phyloP scores from a whole-genome alignment of 2,797 vertebrate species.

The Poeciliopsis gracilis region DNA sequence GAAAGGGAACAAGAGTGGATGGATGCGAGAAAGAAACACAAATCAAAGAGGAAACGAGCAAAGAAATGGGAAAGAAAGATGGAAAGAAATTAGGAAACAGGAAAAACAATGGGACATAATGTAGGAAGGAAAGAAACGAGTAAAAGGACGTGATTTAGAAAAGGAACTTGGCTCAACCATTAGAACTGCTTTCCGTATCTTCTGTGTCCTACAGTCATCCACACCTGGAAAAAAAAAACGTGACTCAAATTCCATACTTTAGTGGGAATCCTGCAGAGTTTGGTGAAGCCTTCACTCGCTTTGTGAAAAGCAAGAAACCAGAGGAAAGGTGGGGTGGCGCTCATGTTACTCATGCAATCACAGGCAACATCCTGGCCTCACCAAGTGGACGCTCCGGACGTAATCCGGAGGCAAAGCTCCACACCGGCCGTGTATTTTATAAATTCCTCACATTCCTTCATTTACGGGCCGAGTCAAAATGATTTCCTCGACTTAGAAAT shows the following conservation, averaged over 20 bases:
- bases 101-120: not conserved
- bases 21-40: not conserved
- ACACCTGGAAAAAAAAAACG: not conserved
- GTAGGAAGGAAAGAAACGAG: not conserved
- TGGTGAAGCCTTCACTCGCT: not conserved
- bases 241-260: not conserved
- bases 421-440: not conserved
- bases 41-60: not conserved
- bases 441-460: constrained; percentile 24
- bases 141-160: not conserved
- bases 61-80: not conserved
- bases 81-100: not conserved
- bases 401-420: not conserved
- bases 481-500: constrained; percentile 42
- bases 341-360: not conserved
- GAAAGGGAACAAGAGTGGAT: not conserved
- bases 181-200: not conserved
- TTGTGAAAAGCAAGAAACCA: not conserved
- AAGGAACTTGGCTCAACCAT: not conserved
- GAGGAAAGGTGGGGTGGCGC: not conserved
- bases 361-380: not conserved
- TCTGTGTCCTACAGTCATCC: not conserved
- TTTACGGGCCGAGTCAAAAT: constrained; percentile 45
- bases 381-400: not conserved
- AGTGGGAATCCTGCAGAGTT: not conserved